These are phyloP conservation scores for Eudemis profundana DNA, from an alignment of 2,888 invertebrate genomes.

Conservation along the genomic window DNA sequence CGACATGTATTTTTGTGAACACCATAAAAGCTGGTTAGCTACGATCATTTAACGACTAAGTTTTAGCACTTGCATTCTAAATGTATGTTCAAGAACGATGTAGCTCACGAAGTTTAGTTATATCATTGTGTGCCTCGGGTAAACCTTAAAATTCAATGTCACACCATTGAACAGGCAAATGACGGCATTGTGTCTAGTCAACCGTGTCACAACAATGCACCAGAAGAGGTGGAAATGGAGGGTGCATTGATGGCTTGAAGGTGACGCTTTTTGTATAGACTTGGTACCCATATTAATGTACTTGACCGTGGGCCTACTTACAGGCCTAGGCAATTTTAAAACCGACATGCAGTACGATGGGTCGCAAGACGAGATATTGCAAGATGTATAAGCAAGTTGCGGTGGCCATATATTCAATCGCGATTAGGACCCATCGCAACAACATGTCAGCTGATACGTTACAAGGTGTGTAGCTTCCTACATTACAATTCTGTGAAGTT, in stretches of 20 bases:
- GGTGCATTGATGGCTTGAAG: slow-evolving; percentile 47
- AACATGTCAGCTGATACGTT: too few relatives aligned
- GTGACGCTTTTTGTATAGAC: slow-evolving; percentile 1
- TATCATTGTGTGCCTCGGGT: slow-evolving; percentile 11
- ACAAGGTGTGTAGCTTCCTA: too few relatives aligned
- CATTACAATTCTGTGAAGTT: too few relatives aligned
- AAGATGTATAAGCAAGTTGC: too few relatives aligned
- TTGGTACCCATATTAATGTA: too few relatives aligned
- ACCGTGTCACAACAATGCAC: slow-evolving; percentile 58
- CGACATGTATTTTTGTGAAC: too few relatives aligned
- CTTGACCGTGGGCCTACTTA: too few relatives aligned
- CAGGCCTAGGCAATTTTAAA: too few relatives aligned
- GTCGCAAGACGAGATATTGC: too few relatives aligned
- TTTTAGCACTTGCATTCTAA: slow-evolving; percentile 3
- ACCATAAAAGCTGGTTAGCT: neutral
- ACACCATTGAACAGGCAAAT: slow-evolving; percentile 49
- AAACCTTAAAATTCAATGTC: slow-evolving; percentile 57
- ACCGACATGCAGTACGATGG: too few relatives aligned
- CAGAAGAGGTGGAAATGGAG: slow-evolving; percentile 67
- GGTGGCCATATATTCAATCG: too few relatives aligned
- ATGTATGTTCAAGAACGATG: slow-evolving; percentile 15
- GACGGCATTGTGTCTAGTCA: slow-evolving; percentile 43
- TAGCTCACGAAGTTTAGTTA: slow-evolving; percentile 8
- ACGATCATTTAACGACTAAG: neutral
- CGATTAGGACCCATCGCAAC: too few relatives aligned